Evolutionary conservation across 2,797 vertebrate genomes (phyloP), one percentile per base, ranked within the genome.

Genomic region (Sparidentex hasta): DNA sequence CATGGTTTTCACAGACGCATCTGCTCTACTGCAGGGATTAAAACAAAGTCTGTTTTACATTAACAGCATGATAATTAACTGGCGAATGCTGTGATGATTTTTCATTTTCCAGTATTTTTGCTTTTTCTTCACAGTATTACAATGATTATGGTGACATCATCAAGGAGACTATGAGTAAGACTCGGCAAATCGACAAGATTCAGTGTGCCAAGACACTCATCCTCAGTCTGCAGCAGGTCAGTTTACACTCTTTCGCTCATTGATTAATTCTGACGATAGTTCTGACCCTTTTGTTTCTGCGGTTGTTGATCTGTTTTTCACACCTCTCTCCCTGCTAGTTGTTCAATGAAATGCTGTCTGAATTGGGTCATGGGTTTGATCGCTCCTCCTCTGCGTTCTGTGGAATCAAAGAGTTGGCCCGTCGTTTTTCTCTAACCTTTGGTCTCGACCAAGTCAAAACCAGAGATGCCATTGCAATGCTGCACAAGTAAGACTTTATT

Each of bases 101-200:
- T 13, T 82, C 9, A 57, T 23, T 3, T 27, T 5, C 13, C 2
- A 1, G 6, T 63, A 17, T 59, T 13, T 69, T 54, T 23, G 33
- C 38, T 20, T 51, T 14, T 44, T 14, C 13, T 55, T 72, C 80
- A 25, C 81, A 99, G 98, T 99, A 99, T 96, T 99, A 99, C 93
- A 99, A 99, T 56, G 98, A 99, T 84, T 99, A 99, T 68, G 98
- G 98, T 46, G 98, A 99, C 91, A 99, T 99, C 90, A 99, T 99
- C 94, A 99, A 99, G 94, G 98, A 99, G 95, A 99, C 98, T 0
- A 99, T 99, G 98, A 99, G 98, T 93, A 99, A 99, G 95, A 99
- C 98, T 55, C 96, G 98, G 87, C 98, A 99, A 92, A 99, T 99
- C 71, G 98, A 99, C 93, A 99, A 99, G 95, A 99, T 99, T 90